Percentiles rank a stretch among this genome's conserved stretches.
These are phyloP conservation scores for Chionomys nivalis DNA, from an alignment of 2,113 vertebrate genomes.

Conservation along the genomic window DNA sequence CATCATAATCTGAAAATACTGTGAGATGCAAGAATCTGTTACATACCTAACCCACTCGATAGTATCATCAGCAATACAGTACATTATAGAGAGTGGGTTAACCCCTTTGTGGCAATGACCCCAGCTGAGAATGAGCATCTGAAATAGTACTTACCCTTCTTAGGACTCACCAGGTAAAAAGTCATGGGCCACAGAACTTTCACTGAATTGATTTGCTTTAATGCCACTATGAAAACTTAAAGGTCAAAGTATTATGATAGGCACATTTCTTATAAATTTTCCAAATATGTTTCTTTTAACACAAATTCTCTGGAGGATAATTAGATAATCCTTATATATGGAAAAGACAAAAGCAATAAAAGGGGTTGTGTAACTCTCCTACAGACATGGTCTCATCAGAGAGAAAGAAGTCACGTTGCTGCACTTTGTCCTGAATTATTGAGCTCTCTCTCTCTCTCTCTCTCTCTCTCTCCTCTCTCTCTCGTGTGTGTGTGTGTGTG, in stretches of 20 bases:
- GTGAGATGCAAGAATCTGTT: not conserved
- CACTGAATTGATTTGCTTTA: not conserved
- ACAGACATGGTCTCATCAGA: not conserved
- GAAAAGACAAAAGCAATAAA: not conserved
- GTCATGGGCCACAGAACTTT: not conserved
- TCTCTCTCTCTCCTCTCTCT: not conserved
- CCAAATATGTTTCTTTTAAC: not conserved
- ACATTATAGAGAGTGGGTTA: accelerated
- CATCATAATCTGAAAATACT: not conserved
- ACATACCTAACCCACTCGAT: not conserved
- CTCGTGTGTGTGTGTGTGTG: not conserved
- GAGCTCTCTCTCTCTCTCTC: not conserved
- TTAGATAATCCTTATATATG: not conserved
- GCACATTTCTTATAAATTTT: not conserved
- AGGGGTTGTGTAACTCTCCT: not conserved
- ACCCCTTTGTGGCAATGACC: not conserved
- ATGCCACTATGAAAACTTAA: not conserved
- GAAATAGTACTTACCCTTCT: not conserved
- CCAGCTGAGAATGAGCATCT: not conserved
- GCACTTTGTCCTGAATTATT: not conserved
- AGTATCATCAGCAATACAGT: not conserved
- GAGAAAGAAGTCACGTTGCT: not conserved
- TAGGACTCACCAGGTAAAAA: not conserved
- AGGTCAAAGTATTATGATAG: not conserved
- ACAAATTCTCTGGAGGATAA: not conserved